Evolutionary conservation across 2,113 vertebrate species (phyloP).

Genomic region (Apteryx owenii): DNA sequence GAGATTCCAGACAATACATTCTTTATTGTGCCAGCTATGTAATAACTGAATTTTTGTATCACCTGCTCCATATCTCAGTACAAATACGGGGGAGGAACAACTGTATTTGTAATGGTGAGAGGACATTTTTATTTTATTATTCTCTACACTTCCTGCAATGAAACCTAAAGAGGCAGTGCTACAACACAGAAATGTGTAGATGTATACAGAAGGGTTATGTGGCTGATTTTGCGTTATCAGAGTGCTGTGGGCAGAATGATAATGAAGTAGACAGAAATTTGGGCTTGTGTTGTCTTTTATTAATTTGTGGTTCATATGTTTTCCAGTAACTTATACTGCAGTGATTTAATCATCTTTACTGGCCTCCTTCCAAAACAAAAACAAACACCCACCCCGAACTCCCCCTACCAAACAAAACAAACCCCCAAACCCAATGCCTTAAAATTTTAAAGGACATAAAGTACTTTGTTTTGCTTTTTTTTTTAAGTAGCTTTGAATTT

Average conservation of each 20-base stretch:
- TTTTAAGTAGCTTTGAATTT: background rate
- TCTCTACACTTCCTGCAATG: background rate
- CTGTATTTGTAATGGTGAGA: background rate
- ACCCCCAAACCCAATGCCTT: fast-evolving
- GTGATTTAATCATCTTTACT: background rate
- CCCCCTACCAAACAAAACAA: background rate
- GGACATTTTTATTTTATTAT: background rate
- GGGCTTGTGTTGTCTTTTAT: background rate
- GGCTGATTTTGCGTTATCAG: background rate
- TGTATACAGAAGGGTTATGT: background rate
- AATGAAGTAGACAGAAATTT: background rate
- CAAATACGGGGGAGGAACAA: background rate
- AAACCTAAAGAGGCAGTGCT: background rate
- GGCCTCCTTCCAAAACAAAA: background rate
- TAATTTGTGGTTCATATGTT: background rate
- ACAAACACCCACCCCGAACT: fast-evolving
- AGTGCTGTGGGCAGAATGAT: background rate
- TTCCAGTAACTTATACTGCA: background rate
- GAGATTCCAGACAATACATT: background rate
- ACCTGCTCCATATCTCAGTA: background rate
- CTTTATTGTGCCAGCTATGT: background rate
- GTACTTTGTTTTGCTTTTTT: background rate
- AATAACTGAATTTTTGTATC: constrained; percentile 5
- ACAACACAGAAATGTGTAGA: background rate
- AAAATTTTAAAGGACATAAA: background rate